Conservation (phyloP, 2,113 vertebrate species). For the Lasiurus cinereus region DNA sequence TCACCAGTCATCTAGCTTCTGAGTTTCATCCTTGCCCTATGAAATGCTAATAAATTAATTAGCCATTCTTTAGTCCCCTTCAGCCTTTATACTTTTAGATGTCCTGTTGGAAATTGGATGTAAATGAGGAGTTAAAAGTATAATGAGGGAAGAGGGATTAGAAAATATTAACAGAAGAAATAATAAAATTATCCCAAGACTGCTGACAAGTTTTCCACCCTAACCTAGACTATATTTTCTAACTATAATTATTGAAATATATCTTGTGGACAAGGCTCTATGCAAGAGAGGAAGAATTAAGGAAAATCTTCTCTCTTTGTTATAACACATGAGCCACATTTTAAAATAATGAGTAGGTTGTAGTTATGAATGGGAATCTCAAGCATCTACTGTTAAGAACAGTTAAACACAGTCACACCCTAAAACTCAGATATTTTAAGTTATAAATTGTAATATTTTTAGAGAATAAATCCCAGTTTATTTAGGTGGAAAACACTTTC, state of each 20-base stretch:
- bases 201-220: not conserved
- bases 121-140: slow-evolving; percentile 17
- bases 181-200: not conserved
- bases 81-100: slow-evolving; percentile 21
- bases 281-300: slow-evolving; percentile 18
- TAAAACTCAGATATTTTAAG: slow-evolving; percentile 42
- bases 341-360: slow-evolving; percentile 10
- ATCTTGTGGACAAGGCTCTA: slow-evolving; percentile 6
- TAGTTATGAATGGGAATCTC: not conserved
- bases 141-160: not conserved
- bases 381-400: not conserved
- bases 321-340: not conserved
- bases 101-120: not conserved
- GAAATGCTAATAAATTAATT: not conserved
- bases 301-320: slow-evolving; percentile 25
- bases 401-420: not conserved
- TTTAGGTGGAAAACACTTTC: not conserved
- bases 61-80: not conserved
- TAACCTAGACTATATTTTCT: not conserved
- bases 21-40: not conserved
- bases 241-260: not conserved
- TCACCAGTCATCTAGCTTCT: not conserved
- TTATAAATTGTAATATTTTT: slow-evolving; percentile 46
- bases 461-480: not conserved
- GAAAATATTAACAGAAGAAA: slow-evolving; percentile 18